phyloP scores from a whole-genome alignment of 2,797 vertebrate species.

The Syngnathus acus region DNA sequence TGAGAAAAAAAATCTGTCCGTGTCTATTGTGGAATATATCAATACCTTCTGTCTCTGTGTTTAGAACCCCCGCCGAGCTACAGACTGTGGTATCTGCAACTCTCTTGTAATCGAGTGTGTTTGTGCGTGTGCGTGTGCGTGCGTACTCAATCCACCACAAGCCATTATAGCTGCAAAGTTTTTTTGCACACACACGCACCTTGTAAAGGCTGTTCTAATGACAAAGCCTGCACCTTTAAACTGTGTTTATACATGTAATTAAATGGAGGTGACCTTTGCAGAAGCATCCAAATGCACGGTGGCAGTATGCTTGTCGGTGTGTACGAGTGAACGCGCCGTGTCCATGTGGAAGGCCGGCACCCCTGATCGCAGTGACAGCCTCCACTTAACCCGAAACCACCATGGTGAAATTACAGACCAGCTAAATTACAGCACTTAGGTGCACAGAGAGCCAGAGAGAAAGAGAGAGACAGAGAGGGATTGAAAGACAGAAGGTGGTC shows the following conservation, averaged over 20 bases:
- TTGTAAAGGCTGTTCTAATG: conserved; percentile 63
- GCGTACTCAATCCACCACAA: conserved; percentile 19
- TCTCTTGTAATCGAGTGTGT: conserved; percentile 31
- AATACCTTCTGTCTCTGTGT: conserved; percentile 64
- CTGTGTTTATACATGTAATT: conserved; percentile 70
- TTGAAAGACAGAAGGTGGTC: conserved; percentile 11
- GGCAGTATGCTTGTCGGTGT: conserved; percentile 29
- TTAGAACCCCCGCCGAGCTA: conserved; percentile 56
- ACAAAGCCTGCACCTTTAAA: conserved; percentile 62
- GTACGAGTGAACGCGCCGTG: conserved; percentile 26
- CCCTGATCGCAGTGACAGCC: conserved; percentile 57
- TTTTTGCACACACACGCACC: conserved; percentile 26
- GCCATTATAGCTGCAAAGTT: conserved; percentile 35
- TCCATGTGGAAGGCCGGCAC: conserved; percentile 47
- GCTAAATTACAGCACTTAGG: conserved; percentile 69
- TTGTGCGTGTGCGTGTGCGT: conserved; percentile 12
- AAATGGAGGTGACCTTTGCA: conserved; percentile 64
- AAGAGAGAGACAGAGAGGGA: conserved; percentile 9
- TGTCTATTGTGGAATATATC: conserved; percentile 45
- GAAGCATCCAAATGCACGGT: conserved; percentile 50
- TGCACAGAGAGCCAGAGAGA: conserved; percentile 26
- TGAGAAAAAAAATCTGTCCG: conserved; percentile 47
- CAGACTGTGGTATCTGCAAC: conserved; percentile 56
- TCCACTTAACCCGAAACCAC: conserved; percentile 72
- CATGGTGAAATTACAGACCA: conserved; percentile 70